These are phyloP conservation scores for Pelosia muscerda DNA, from an alignment of 2,888 invertebrate species.

Conservation along the genomic window DNA sequence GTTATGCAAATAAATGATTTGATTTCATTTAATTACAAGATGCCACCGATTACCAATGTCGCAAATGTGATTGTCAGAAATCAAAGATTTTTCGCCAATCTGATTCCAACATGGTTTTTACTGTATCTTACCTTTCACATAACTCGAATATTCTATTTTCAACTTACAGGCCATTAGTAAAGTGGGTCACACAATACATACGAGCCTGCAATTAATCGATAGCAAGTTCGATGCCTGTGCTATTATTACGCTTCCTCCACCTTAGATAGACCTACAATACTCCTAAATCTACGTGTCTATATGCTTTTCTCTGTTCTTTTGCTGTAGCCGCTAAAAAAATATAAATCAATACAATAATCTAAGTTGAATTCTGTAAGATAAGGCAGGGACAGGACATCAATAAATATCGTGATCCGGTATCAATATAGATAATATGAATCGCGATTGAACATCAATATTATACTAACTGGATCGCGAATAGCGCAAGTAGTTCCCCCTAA, in stretches of 20 bases:
- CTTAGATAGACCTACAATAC: neutral
- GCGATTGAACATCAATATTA: too few species aligned
- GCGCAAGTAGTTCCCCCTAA: too few species aligned
- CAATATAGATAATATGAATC: too few species aligned
- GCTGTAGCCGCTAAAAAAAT: neutral
- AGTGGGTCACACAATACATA: neutral
- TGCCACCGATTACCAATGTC: too few species aligned
- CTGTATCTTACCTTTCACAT: conserved; percentile 1
- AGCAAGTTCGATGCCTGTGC: neutral
- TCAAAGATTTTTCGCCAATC: neutral
- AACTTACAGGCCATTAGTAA: conserved; percentile 1
- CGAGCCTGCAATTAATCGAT: neutral
- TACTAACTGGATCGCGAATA: too few species aligned
- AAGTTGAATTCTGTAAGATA: too few species aligned
- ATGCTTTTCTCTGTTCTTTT: neutral
- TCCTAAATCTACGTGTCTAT: neutral
- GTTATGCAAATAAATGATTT: too few species aligned
- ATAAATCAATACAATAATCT: too few species aligned
- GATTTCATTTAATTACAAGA: too few species aligned
- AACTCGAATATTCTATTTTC: conserved; percentile 17
- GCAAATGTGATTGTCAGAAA: too few species aligned
- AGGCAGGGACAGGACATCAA: too few species aligned
- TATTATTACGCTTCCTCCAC: neutral
- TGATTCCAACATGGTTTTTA: neutral
- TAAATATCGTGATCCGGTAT: too few species aligned